Base-by-base conservation (phyloP, 2,888 invertebrate species). In the Metopia argyrocephala region DNA sequence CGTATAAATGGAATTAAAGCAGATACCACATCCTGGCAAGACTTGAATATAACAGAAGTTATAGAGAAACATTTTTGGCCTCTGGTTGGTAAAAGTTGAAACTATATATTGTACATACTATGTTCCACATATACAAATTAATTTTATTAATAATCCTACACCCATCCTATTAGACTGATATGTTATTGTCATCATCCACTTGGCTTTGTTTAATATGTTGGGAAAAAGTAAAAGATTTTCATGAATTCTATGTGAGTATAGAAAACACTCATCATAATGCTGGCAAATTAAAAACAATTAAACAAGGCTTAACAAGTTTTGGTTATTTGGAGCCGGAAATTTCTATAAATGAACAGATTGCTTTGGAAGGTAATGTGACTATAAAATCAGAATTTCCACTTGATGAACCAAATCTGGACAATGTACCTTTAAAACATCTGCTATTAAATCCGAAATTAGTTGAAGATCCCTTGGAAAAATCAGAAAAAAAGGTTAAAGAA, bases 201-300 rank as follows among this genome's bases (percentile, higher is more conserved):
- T 78, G 82, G n/a, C 82, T 87, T 12, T 88, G 88, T 64, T 69
- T 69, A 5, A 65, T 83, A 0, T 88, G 88, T 66, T 88, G 88
- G 87, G 70, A 84, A 5, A 83, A 78, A 23, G 81, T 87, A 2
- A 82, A 78, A 15, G 84, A 76, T 45, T 88, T 88, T 48, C 84
- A 87, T 71, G 78, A 81, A 31, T 85, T 87, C 56, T 85, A 88
- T 48, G 76, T 85, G n/a, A 84, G 84, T 82, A 65, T 83, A 75
- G 86, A 82, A 7, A 85, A 86, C 18, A 68, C 84, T 3, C 83
- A 85, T 1, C 85, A 85, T 76, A 84, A 70, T 9, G 66, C 74
- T 20, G 82, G 74, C 7, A 82, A 84, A 20, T 71, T 80, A 3
- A 85, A 2, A 27, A 68, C n/a, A n/a, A 46, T 7, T 48, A 18